Base-by-base conservation (phyloP, 2,797 vertebrate species). In the Falco rusticolus region DNA sequence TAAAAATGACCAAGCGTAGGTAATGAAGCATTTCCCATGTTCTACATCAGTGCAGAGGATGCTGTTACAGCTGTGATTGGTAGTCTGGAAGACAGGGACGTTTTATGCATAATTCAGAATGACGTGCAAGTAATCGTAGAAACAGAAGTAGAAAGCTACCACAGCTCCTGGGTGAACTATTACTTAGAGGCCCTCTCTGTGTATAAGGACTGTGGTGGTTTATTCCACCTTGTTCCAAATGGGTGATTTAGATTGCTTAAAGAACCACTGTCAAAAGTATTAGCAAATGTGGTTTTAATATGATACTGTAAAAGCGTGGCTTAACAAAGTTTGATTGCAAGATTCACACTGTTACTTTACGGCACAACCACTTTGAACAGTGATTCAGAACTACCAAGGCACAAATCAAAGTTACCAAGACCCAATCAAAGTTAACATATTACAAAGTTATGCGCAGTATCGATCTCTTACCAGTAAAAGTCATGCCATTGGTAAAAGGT, bases 101-200 rank as follows among this genome's bases (percentile, higher is more conserved):
- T 94, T 77, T 87, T 97, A 45, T 94, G 76, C 45, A 81, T 96
- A 56, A 83, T 96, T 96, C 63, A 71, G 56, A 97, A 94, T 79
- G 94, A 88, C 13, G 60, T 95, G 29, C 41, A 74, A 9, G 53
- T 97, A 13, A 94, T 94, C 18, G 72, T 29, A 47, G 57, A 56
- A 17, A 45, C 83, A 26, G 94, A 96, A 68, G 76, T 84, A 80
- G 93, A 95, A 76, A 96, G 79, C 50, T 97, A 81, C 47, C 76
- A 91, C 59, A 79, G 84, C 72, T 87, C 96, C 63, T 92, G 89
- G 51, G 39, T 96, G 54, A 97, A 92, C 77, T 81, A 33, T 61
- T 97, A 90, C 48, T 95, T 97, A 78, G 84, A 92, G 63, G 68
- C 71, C 10, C 43, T 97, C 41, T 64, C 94, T 59, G 66, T 97